Conservation (phyloP, 2,797 vertebrate genomes). For the Phrynocephalus vlangalii region DNA sequence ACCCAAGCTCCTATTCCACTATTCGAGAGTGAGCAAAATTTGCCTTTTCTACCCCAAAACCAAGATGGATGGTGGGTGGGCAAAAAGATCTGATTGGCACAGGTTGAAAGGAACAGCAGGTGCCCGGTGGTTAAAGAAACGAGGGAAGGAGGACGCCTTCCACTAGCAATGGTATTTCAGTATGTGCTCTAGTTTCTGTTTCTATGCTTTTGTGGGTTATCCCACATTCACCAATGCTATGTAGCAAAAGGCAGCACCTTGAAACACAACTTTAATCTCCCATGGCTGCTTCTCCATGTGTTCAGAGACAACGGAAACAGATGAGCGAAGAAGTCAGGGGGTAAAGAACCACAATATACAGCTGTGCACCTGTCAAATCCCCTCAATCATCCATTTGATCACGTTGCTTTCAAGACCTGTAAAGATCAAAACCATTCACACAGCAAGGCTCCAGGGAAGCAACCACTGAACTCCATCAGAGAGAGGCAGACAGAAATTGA, state of each 20-base stretch:
- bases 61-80: too few relatives aligned
- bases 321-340: slow-evolving; percentile 62
- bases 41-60: neutral
- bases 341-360: slow-evolving; percentile 53
- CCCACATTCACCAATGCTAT: slow-evolving; percentile 7
- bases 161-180: neutral
- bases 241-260: slow-evolving; percentile 54
- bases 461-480: slow-evolving; percentile 16
- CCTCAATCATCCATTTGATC: slow-evolving; percentile 57
- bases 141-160: neutral
- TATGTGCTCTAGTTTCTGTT: slow-evolving; percentile 14
- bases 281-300: slow-evolving; percentile 24
- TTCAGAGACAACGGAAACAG: slow-evolving; percentile 57
- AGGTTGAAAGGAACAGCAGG: neutral
- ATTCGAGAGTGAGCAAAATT: neutral
- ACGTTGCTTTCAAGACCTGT: slow-evolving; percentile 49
- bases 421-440: slow-evolving; percentile 40
- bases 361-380: slow-evolving; percentile 53
- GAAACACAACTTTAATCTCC: slow-evolving; percentile 64
- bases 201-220: slow-evolving; percentile 41
- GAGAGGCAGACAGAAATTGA: slow-evolving; percentile 18
- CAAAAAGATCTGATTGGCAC: neutral
- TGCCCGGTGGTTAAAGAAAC: neutral
- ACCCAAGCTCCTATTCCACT: neutral
- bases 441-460: slow-evolving; percentile 10